Evolutionary conservation across 2,888 invertebrate species (phyloP), one percentile per base, ranked within the genome.

Genomic region (Polydrusus tereticollis): DNA sequence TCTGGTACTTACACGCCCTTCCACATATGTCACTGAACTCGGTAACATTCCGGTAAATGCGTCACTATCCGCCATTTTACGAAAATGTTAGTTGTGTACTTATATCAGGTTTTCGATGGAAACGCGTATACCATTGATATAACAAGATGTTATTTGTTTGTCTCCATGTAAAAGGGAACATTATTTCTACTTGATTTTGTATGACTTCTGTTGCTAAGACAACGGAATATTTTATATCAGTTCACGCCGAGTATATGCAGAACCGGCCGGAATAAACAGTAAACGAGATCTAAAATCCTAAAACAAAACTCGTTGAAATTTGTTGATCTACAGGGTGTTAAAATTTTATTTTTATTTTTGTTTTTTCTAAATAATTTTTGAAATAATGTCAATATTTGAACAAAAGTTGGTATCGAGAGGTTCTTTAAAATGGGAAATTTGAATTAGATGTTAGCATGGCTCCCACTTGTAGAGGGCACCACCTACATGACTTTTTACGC

Each of bases 11-110:
- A 83, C 83, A 63, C 80, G 76, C 68, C 79, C 77, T 47, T 82
- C 80, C 33, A 77, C 52, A 66, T 80, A 81, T 21, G 82, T 80
- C 65, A 83, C 80, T 52, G 80, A 78, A 78, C 82, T 83, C 10
- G 82, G 81, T 23, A 80, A 70, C 82, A 83, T 82, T 68, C 79
- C 76, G 14, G 12, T 29, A 1, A 4, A 7, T 29, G 16, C 14
- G 23, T 52, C 52, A 57, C 76, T 75, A 23, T 78, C 76, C 16
- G 67, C 73, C 77, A 77, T 77, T 18, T 58, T n/a, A n/a, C n/a
- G n/a, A n/a, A n/a, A n/a, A n/a, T n/a, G n/a, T n/a, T n/a, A n/a
- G n/a, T n/a, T n/a, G n/a, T n/a, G n/a, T n/a, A n/a, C n/a, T n/a
- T n/a, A n/a, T n/a, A n/a, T n/a, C n/a, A n/a, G n/a, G n/a, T n/a